Base-by-base conservation (phyloP, 2,113 vertebrate genomes). In the Anarhynchus alexandrinus region DNA sequence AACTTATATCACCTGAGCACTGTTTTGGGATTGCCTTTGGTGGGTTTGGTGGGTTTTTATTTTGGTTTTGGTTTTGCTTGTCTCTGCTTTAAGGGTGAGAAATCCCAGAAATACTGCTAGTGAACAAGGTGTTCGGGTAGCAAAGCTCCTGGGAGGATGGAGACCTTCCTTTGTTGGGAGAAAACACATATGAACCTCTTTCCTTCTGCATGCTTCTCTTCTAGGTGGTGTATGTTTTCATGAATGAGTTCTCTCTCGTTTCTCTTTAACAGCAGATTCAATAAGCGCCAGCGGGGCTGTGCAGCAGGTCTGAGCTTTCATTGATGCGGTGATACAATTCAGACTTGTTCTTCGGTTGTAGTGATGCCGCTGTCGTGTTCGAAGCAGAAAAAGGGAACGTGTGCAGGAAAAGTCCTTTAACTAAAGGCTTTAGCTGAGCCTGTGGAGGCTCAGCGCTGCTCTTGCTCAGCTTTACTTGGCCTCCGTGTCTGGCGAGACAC, bases 221-320 rank as follows among this genome's bases (percentile, higher is more conserved):
- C 25, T 30, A 30, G 29, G 57, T 58, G 27, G 0, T 0, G 36
- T 8, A 23, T 0, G 0, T 43, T 61, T 34, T 55, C 5, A 1
- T 3, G 15, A 26, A 34, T 23, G 70, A 30, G 16, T 40, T 92
- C 45, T 15, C 27, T 51, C 57, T 51, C 2, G 0, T n/a, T 49
- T 77, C 52, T 8, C 34, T 65, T 30, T 3, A 58, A 51, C 27
- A 15, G 11, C 52, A 45, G 36, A 3, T 23, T 23, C 30, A 12
- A 3, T 45, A 20, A 38, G 42, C 23, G 36, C 1, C 49, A 11
- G 66, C n/a, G 21, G 45, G 73, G 10, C 45, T 61, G 29, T 43
- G 77, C 55, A 36, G 76, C 69, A 19, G 38, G n/a, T n/a, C n/a
- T 42, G n/a, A 19, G 58, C 40, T 80, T 47, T 49, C 20, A 10